phyloP scores from a whole-genome alignment of 2,113 vertebrate genomes.

The Leuciscus idus region DNA sequence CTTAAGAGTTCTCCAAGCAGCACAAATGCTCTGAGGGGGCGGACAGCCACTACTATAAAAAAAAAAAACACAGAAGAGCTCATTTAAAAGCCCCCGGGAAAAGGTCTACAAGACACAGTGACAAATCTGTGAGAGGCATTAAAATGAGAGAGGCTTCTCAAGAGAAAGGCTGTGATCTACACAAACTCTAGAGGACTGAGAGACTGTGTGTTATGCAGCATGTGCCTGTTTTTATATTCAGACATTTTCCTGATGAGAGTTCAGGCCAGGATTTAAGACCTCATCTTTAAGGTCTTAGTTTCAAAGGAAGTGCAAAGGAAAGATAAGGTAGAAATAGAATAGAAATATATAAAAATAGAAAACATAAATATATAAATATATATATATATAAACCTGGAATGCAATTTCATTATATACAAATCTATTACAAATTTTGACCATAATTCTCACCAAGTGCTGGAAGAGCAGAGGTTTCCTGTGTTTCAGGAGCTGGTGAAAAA shows the following conservation, averaged over 20 bases:
- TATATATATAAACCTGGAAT: not conserved
- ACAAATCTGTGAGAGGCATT: not conserved
- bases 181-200: not conserved
- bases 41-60: not conserved
- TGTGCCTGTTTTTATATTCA: not conserved
- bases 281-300: not conserved
- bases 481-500: slow-evolving; percentile 76
- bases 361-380: too few relatives aligned
- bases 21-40: slow-evolving; percentile 36
- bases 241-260: not conserved
- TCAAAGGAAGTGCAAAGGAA: not conserved
- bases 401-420: too few relatives aligned
- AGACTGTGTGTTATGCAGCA: not conserved
- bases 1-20: slow-evolving; percentile 52
- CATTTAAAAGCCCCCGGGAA: not conserved
- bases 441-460: slow-evolving; percentile 73
- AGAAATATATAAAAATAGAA: too few relatives aligned
- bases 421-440: not conserved
- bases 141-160: slow-evolving; percentile 1
- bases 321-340: not conserved
- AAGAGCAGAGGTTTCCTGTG: slow-evolving; percentile 73
- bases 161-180: not conserved
- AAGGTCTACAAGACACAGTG: slow-evolving; percentile 2
- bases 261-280: not conserved
- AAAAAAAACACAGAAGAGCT: not conserved